Evolutionary conservation across 2,888 invertebrate species (phyloP).

Genomic region (Diarsia mendica): DNA sequence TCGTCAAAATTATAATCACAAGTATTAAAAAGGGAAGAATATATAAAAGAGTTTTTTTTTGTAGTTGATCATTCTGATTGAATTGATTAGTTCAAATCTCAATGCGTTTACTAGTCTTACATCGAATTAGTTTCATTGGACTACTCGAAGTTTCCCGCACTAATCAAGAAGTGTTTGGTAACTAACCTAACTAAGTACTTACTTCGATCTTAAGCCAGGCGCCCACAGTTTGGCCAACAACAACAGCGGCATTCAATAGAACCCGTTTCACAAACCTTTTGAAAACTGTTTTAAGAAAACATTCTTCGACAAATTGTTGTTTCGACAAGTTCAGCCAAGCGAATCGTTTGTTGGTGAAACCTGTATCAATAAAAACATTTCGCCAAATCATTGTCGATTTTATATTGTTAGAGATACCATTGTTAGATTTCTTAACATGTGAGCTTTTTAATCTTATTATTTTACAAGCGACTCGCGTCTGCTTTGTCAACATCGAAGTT

Average conservation of each 20-base stretch:
- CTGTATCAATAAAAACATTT: conserved; percentile 20
- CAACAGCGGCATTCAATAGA: conserved; percentile 4
- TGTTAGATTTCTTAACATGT: neutral
- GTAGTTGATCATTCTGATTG: neutral
- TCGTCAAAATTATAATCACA: too few species aligned
- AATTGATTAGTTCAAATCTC: neutral
- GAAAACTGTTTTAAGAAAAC: conserved; percentile 39
- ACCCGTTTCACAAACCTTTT: conserved; percentile 1
- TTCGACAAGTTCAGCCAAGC: conserved; percentile 10
- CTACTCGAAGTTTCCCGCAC: conserved; percentile 6
- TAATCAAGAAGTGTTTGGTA: conserved; percentile 24
- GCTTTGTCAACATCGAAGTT: neutral
- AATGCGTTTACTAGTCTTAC: neutral
- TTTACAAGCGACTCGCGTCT: neutral
- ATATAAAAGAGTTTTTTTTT: neutral
- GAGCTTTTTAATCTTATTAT: neutral
- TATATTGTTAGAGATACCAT: neutral
- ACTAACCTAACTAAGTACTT: conserved; percentile 22
- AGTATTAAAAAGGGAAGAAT: too few species aligned
- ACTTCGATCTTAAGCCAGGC: neutral
- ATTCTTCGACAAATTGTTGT: conserved; percentile 44
- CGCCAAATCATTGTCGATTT: conserved; percentile 11
- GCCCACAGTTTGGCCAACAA: conserved; percentile 13
- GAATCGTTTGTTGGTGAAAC: conserved; percentile 21
- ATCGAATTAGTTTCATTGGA: conserved; percentile 6